These are phyloP conservation scores for Drosophila nebulosa DNA, from an alignment of 1,140 invertebrate species.

Conservation along the genomic window DNA sequence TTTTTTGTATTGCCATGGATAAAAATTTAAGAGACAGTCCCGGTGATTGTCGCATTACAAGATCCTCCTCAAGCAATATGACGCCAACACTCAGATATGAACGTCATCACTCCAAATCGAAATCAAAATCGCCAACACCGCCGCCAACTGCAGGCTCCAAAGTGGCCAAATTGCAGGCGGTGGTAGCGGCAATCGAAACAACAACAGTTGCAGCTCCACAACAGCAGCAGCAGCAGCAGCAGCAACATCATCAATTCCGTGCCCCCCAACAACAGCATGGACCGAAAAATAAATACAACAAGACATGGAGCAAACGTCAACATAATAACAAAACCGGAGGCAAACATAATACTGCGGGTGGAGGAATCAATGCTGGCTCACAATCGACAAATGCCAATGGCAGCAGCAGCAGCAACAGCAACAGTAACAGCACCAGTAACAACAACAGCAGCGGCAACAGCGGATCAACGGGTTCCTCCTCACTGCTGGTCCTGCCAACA, in stretches of 20 bases:
- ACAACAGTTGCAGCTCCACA: slow-evolving; percentile 70
- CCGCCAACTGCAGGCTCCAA: slow-evolving; percentile 19
- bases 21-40: slow-evolving; percentile 62
- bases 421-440: no score
- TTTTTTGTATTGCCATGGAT: slow-evolving; percentile 40
- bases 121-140: slow-evolving; percentile 48
- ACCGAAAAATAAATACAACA: slow-evolving; percentile 56
- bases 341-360: slow-evolving; percentile 37
- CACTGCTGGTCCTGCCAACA: slow-evolving; percentile 30
- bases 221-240: slow-evolving; percentile 10
- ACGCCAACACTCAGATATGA: slow-evolving; percentile 53
- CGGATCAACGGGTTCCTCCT: slow-evolving; percentile 3
- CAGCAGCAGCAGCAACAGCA: slow-evolving; percentile 17
- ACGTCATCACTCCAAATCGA: slow-evolving; percentile 30
- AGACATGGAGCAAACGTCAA: slow-evolving; percentile 73
- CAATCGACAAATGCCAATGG: slow-evolving; percentile 25
- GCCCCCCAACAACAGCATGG: slow-evolving; percentile 68
- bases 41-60: slow-evolving; percentile 70
- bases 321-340: slow-evolving; percentile 46
- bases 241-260: slow-evolving; percentile 73
- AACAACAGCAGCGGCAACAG: slow-evolving; percentile 22
- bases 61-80: slow-evolving; percentile 54
- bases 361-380: slow-evolving; percentile 13
- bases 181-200: slow-evolving; percentile 36
- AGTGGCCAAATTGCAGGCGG: slow-evolving; percentile 34